Base-by-base conservation (phyloP, 2,888 invertebrate genomes). In the Gisinianus flammeolus region DNA sequence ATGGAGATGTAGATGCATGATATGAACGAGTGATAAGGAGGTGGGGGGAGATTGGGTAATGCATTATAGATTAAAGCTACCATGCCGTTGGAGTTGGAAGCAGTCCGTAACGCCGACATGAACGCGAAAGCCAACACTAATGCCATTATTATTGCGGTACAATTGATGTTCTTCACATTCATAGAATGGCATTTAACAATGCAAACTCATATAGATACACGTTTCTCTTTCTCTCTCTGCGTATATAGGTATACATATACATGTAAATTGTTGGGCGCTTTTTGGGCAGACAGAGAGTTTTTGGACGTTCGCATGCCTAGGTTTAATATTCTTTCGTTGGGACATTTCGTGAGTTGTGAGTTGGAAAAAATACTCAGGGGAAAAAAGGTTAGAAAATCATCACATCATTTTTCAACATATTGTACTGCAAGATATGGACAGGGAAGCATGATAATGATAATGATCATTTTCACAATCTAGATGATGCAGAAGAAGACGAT, bases 371-470 rank as follows among this genome's bases (percentile, higher is more conserved):
- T n/a, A n/a, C n/a, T n/a, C 44, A 44, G 44, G 19, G 44, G 19
- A 44, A 44, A 44, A 16, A 44, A 19, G 19, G 62, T 26, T 62
- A 22, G 28, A 26, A 62, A 62, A 62, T 62, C 4, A 62, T 62
- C 26, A 26, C 62, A 28, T 62, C 26, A 62, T 6, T 66, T 10
- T 66, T 30, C 16, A 10, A 19, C 28, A 66, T 30, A 24, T 31
- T 67, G 67, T 22, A 67, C 8, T 35, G n/a, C 10, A 24, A 26
- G 44, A 6, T 44, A 44, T 8, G 64, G 64, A 35, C 44, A 44
- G 26, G 19, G 68, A 33, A 31, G n/a, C 22, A 67, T 67, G 67
- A 44, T 68, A 68, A 68, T 68, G 68, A 68, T 68, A 22, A 68
- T 68, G 31, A 30, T 30, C 30, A 19, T 66, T 22, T 5, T 30